Evolutionary conservation across 2,888 invertebrate species (phyloP).

Genomic region (Microplitis manilae): DNA sequence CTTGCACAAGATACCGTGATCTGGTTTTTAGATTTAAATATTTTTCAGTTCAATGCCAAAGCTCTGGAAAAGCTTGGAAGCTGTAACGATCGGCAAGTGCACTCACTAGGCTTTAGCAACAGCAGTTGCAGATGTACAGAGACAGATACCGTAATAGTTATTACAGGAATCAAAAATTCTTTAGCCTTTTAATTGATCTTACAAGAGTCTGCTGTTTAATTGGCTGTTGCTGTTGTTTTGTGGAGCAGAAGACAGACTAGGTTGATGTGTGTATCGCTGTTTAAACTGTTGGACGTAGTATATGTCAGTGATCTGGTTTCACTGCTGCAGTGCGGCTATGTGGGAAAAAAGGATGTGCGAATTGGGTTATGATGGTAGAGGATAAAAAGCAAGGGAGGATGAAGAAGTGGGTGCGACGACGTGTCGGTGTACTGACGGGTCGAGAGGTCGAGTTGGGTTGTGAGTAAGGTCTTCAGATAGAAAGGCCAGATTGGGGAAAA

Average conservation of each 20-base stretch:
- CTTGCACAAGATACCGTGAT: neutral
- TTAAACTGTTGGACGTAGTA: conserved; percentile 10
- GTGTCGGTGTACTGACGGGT: conserved; percentile 36
- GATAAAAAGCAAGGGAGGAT: conserved; percentile 38
- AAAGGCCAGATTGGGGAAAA: conserved; percentile 49
- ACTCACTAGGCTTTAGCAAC: conserved; percentile 25
- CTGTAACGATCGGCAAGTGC: conserved; percentile 15
- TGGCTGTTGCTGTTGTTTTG: neutral
- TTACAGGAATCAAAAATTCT: neutral
- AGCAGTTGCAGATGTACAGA: conserved; percentile 7
- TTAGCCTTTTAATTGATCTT: too few relatives aligned
- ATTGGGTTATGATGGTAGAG: conserved; percentile 26
- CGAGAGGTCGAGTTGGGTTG: conserved; percentile 37
- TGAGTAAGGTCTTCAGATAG: conserved; percentile 43
- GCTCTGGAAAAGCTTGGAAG: conserved; percentile 28
- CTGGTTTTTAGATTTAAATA: neutral
- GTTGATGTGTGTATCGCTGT: conserved; percentile 13
- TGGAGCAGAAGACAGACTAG: neutral
- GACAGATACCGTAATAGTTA: neutral
- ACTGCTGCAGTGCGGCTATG: conserved; percentile 3
- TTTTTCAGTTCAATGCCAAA: neutral
- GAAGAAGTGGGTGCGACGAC: conserved; percentile 40
- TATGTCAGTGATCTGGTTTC: neutral
- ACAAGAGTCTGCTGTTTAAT: too few relatives aligned
- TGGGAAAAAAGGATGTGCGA: conserved; percentile 11